Percentiles rank a stretch among this genome's conserved stretches.
Conservation (phyloP, 23 tunicate genomes). For the Trididemnum nubilum region DNA sequence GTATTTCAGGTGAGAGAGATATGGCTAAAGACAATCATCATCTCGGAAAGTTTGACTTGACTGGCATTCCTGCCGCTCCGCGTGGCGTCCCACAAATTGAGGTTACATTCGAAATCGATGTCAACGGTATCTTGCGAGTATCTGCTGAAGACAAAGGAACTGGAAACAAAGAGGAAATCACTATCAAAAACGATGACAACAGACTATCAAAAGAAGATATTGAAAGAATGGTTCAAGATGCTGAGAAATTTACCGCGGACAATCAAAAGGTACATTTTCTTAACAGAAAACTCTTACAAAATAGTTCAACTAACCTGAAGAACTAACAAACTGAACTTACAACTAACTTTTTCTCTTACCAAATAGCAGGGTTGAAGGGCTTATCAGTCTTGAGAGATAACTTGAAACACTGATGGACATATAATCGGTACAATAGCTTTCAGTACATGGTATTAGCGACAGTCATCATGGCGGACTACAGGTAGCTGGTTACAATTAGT, state of each 20-base stretch:
- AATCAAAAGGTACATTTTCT: slow-evolving; percentile 62
- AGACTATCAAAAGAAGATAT: slow-evolving; percentile 92
- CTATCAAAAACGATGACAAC: slow-evolving; percentile 89
- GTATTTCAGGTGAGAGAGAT: slow-evolving; percentile 91
- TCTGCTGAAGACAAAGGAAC: slow-evolving; percentile 98
- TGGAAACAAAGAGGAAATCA: slow-evolving; percentile 96
- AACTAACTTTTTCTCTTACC: too few relatives aligned
- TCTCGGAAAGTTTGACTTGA: slow-evolving; percentile 94
- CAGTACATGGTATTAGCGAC: too few relatives aligned
- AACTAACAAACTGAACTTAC: too few relatives aligned
- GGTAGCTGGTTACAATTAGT: too few relatives aligned
- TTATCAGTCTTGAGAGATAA: too few relatives aligned
- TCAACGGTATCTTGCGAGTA: slow-evolving; percentile 92
- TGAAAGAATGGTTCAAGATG: slow-evolving; percentile 96
- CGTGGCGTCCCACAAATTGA: slow-evolving; percentile 98
- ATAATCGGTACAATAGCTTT: too few relatives aligned
- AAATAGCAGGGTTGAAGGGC: too few relatives aligned
- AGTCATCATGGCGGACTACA: too few relatives aligned
- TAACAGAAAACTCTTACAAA: too few relatives aligned
- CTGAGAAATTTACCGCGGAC: slow-evolving; percentile 91
- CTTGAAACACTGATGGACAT: too few relatives aligned
- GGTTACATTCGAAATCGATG: slow-evolving; percentile 98
- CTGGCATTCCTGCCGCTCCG: slow-evolving; percentile 98
- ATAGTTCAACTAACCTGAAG: too few relatives aligned
- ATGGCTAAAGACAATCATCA: slow-evolving; percentile 97